These are phyloP conservation scores for Dinocampus coccinellae DNA, from an alignment of 2,888 invertebrate species.

Conservation along the genomic window DNA sequence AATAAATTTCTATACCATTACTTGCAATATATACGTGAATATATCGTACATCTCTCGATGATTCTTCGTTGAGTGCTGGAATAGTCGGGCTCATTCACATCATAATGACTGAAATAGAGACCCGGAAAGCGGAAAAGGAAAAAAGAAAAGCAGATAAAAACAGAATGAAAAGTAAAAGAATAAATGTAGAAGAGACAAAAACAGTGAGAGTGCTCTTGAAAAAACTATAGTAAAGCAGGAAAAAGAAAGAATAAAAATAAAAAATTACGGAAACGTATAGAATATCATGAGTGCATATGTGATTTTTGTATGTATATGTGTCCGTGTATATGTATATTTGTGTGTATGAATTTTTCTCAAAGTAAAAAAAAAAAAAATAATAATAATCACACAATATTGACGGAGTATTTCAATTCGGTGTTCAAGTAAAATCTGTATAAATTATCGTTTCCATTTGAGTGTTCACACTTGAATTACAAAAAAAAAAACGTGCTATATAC, in stretches of 20 bases:
- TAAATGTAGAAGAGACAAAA: no score
- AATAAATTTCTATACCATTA: background rate
- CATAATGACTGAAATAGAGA: background rate
- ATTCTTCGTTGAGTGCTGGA: background rate
- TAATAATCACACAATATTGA: no score
- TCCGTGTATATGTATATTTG: background rate
- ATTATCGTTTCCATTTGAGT: background rate
- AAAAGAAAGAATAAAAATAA: background rate
- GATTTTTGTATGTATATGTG: background rate
- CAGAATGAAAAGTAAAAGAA: no score
- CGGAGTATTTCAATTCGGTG: background rate
- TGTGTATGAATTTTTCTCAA: background rate
- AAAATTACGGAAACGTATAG: background rate
- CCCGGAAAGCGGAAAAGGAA: background rate
- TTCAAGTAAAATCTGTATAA: background rate
- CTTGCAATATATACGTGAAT: background rate
- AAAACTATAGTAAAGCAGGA: background rate
- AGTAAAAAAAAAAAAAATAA: background rate
- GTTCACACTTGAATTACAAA: background rate
- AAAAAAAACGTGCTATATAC: background rate
- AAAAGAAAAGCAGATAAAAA: no score
- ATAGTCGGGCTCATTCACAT: background rate
- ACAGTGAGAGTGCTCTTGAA: background rate
- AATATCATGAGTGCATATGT: background rate
- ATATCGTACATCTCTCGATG: background rate